Evolutionary conservation across 1,140 invertebrate species (phyloP), one percentile per base, ranked within the genome.

Genomic region (Drosophila mojavensis): DNA sequence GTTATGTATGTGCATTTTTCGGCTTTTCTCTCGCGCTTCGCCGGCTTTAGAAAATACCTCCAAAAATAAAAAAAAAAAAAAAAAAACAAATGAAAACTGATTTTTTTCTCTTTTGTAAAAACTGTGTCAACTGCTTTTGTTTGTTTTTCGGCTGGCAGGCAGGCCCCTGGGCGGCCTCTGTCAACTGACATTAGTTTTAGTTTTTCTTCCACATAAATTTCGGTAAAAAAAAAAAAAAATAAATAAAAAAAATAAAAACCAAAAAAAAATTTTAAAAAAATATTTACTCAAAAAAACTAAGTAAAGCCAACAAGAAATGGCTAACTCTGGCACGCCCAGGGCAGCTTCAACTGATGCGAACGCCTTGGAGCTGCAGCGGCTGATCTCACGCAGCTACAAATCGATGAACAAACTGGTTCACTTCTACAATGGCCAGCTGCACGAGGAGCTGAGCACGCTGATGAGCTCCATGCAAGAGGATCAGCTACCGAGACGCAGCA

Each of bases 1-100:
- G 51, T 60, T 67, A 60, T 78, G 79, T 56, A 76, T 82, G 79
- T 68, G 53, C 41, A 56, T 72, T 67, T 74, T 74, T 63, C 41
- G 64, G 60, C 20, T 47, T 68, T 62, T 33, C 45, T 11, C 53
- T 54, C 48, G 26, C 77, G 61, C 75, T 66, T 66, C 69, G 79
- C 51, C 81, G 79, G 30, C 17, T 81, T 65, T 62, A 20, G 9
- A 58, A 48, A 68, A 81, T 71, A 64, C 26, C n/a, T n/a, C n/a
- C n/a, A n/a, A n/a, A n/a, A n/a, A n/a, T n/a, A n/a, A n/a, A n/a
- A n/a, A n/a, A n/a, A 43, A 60, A 53, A 53, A 2, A 30, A 11
- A 33, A 2, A 33, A 13, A 11, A 15, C 13, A 54, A 54, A 17
- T 20, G 30, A 36, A 36, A 59, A 28, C 1, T 28, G 28, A 28